These are phyloP conservation scores for Macropodus opercularis DNA, from an alignment of 2,797 vertebrate genomes.

Conservation along the genomic window DNA sequence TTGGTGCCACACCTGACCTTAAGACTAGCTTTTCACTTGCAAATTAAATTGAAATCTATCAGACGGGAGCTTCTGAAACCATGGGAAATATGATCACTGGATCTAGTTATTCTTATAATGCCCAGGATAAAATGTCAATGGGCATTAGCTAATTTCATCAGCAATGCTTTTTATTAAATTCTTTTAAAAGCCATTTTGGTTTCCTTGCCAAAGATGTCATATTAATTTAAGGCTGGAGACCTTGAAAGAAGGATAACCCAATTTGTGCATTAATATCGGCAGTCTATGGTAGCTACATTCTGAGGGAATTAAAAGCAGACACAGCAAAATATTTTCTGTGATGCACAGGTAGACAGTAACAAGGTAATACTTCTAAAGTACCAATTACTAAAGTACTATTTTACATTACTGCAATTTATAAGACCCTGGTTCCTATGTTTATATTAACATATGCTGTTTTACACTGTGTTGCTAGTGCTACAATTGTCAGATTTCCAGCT, in stretches of 20 bases:
- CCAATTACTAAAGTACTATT: slow-evolving; percentile 22
- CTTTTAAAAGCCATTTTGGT: slow-evolving; percentile 81
- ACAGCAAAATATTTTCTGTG: slow-evolving; percentile 56
- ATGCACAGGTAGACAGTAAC: slow-evolving; percentile 36
- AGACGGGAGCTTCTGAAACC: slow-evolving; percentile 61
- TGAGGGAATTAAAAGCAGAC: slow-evolving; percentile 70
- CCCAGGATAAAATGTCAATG: slow-evolving; percentile 83
- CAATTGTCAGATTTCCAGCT: slow-evolving; percentile 2
- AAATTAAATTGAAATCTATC: slow-evolving; percentile 67
- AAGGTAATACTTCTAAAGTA: slow-evolving; percentile 35
- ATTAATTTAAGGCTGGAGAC: slow-evolving; percentile 78
- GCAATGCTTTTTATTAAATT: slow-evolving; percentile 84
- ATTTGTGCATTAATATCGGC: slow-evolving; percentile 79
- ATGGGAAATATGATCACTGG: slow-evolving; percentile 71
- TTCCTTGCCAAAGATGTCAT: slow-evolving; percentile 82
- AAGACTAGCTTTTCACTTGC: slow-evolving; percentile 61
- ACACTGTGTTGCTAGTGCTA: not conserved
- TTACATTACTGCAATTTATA: no score
- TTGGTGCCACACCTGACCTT: slow-evolving; percentile 45
- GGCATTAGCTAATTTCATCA: slow-evolving; percentile 85
- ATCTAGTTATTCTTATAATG: slow-evolving; percentile 81
- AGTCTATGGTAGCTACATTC: slow-evolving; percentile 62
- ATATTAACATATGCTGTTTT: slow-evolving; percentile 23
- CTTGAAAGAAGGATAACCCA: slow-evolving; percentile 81
- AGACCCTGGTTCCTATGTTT: no score